Evolutionary conservation across 1,140 invertebrate species (phyloP).

Genomic region (Drosophila kohkoa): DNA sequence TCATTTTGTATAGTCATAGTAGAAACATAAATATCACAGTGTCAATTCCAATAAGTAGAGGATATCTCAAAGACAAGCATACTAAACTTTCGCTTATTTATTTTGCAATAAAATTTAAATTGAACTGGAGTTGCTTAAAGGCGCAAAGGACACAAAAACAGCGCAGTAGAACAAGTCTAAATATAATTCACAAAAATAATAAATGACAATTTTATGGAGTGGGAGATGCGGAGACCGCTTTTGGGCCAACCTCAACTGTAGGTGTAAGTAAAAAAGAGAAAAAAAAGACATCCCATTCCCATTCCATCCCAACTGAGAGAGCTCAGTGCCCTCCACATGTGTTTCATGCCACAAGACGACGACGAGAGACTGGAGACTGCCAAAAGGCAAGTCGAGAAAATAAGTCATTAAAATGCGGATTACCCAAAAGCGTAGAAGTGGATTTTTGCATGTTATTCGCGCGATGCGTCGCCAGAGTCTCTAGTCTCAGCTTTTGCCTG

Average conservation of each 20-base stretch:
- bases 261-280: conserved; percentile 33
- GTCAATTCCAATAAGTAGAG: no score
- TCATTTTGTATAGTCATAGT: no score
- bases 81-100: neutral
- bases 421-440: conserved; percentile 77
- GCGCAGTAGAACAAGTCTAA: conserved; percentile 16
- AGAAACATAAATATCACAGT: no score
- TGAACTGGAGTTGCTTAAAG: conserved; percentile 20
- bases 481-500: conserved; percentile 48
- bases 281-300: conserved; percentile 12
- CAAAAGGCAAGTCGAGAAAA: conserved; percentile 77
- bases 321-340: conserved; percentile 46
- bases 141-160: neutral
- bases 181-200: conserved; percentile 73
- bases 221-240: conserved; percentile 20
- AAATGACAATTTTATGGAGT: conserved; percentile 77
- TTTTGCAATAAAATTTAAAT: conserved; percentile 45
- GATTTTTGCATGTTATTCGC: conserved; percentile 78
- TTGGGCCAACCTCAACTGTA: conserved; percentile 32
- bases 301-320: conserved; percentile 1
- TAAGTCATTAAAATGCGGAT: conserved; percentile 82
- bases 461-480: conserved; percentile 59
- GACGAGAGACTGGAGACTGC: conserved; percentile 30
- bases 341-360: conserved; percentile 23
- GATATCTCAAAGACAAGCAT: no score